A percentile compares a stretch with the other conserved stretches of the same genome.
These are phyloP conservation scores for Dolichallabes microphthalmus DNA, from an alignment of 2,113 vertebrate species.

Conservation along the genomic window DNA sequence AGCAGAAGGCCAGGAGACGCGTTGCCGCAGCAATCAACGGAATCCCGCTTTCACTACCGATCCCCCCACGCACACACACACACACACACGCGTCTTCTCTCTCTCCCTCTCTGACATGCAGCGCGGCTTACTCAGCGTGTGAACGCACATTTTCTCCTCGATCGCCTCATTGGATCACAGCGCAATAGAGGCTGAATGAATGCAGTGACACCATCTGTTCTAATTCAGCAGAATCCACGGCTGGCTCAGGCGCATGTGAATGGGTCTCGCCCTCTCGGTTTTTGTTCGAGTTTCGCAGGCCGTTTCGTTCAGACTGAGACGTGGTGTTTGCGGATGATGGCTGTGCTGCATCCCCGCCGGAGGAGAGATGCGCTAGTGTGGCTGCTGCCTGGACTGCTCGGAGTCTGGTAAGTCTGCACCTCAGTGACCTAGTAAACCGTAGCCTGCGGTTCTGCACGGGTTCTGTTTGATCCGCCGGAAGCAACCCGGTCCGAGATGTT, in stretches of 20 bases:
- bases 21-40: slow-evolving; percentile 50
- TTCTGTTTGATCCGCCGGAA: background rate
- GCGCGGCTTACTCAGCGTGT: slow-evolving; percentile 17
- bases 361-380: slow-evolving; percentile 60
- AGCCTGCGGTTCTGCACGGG: background rate
- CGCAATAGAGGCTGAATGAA: slow-evolving; percentile 22
- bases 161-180: slow-evolving; percentile 33
- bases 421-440: background rate
- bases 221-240: background rate
- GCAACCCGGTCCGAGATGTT: background rate
- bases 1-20: slow-evolving; percentile 43
- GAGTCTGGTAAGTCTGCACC: slow-evolving; percentile 67
- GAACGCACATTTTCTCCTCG: background rate
- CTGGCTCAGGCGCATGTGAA: background rate
- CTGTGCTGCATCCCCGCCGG: slow-evolving; percentile 51
- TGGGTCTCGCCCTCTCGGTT: background rate
- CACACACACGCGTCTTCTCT: background rate
- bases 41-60: slow-evolving; percentile 43
- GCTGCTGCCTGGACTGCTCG: slow-evolving; percentile 64
- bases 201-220: slow-evolving; percentile 2
- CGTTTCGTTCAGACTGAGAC: slow-evolving; percentile 13
- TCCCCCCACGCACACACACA: background rate
- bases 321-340: slow-evolving; percentile 10
- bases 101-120: background rate
- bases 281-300: background rate